Base-by-base conservation (phyloP, 2,797 vertebrate species). In the Staurois parvus region DNA sequence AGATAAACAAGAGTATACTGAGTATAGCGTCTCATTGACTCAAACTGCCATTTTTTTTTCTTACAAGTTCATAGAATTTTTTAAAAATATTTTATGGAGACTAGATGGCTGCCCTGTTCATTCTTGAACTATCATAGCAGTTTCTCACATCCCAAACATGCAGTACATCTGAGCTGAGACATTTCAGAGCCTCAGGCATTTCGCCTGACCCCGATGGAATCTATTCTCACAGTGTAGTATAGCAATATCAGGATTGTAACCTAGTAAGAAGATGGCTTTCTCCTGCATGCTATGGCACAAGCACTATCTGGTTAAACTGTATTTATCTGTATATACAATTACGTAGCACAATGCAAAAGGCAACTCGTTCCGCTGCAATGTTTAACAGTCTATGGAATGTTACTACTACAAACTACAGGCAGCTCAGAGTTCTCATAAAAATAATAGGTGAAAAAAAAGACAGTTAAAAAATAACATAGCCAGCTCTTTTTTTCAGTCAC, bases 31-130 rank as follows among this genome's bases (percentile, higher is more conserved):
- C 48, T 52, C 48, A 19, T 52, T 52, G 48, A 52, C 48, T 52
- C 4, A 3, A 52, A 52, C 48, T 19, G 17, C 3, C 19, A 19
- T 52, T 52, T 52, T 15, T 17, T 52, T 29, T 24, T 72, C 69
- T 6, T 40, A 72, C 13, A 72, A 30, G 66, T 67, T 67, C 13
- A 29, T 15, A 32, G 67, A 6, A 30, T 19, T 30, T 68, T 28
- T 68, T 29, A 30, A 15, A 9, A 32, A 30, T 34, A 70, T 40
- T 32, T 42, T n/a, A 10, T 72, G 67, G 79, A 82, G 85, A 72
- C 85, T 81, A 70, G 34, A 72, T 86, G 80, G 70, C 85, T 83
- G 81, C 85, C 45, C 30, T 32, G 37, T 42, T 78, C 37, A 75
- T 86, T 68, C 59, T 73, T 83, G 69, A 82, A 68, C 59, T 66